phyloP scores from a whole-genome alignment of 2,113 vertebrate species.

The Stomatorhinus ivindoensis region DNA sequence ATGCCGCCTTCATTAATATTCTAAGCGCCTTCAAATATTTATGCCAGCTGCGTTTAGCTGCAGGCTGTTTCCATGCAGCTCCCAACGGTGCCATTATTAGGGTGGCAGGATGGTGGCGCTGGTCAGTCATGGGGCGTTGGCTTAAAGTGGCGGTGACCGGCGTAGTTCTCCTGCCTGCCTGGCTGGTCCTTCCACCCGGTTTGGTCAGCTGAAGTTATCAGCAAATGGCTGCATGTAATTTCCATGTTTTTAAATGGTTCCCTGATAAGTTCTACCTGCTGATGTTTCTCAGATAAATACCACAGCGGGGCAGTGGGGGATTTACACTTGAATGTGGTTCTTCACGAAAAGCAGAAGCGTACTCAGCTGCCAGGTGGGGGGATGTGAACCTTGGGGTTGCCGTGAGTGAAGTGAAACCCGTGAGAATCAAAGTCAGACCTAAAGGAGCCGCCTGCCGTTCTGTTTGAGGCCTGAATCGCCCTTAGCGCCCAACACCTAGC shows the following conservation, averaged over 20 bases:
- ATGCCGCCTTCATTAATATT: constrained; percentile 48
- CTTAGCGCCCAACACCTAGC: background rate
- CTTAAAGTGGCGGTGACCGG: background rate
- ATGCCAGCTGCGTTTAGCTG: constrained; percentile 45
- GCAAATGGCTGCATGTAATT: background rate
- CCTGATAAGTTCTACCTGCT: background rate
- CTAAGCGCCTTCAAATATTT: constrained; percentile 55
- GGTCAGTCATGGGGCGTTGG: background rate
- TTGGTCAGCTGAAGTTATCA: background rate
- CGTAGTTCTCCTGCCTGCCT: background rate
- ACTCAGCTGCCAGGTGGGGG: constrained; percentile 36
- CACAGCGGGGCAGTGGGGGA: background rate
- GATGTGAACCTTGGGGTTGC: constrained; percentile 30
- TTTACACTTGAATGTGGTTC: background rate
- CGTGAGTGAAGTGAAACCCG: constrained; percentile 32
- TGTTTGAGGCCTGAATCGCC: constrained; percentile 20
- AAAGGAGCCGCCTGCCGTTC: constrained; percentile 38
- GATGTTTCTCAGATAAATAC: background rate
- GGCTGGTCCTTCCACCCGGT: background rate
- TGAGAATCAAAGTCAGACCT: constrained; percentile 52
- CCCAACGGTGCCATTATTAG: background rate
- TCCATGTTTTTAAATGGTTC: background rate
- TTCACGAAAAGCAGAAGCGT: constrained; percentile 5
- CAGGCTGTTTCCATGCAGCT: constrained; percentile 31
- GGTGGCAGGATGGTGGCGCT: background rate